Base-by-base conservation (phyloP, 2,113 vertebrate genomes). In the Megalops atlanticus region DNA sequence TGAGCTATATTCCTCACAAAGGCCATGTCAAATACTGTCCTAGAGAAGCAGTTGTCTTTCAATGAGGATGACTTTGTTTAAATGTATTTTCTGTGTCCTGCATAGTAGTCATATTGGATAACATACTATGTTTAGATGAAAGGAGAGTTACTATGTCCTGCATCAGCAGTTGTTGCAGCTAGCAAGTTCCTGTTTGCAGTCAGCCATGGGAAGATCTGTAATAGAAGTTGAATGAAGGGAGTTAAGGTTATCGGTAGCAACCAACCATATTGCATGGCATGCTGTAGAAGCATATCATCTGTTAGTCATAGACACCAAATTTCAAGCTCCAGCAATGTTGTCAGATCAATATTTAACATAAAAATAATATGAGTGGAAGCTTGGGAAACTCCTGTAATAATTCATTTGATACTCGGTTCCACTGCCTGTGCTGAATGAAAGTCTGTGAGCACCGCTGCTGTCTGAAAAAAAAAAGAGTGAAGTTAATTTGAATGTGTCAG, bases 281-380 rank as follows among this genome's bases (percentile, higher is more conserved):
- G 11, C 58, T 31, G 58, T 0, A 64, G 58, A 64, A 31, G 6
- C 58, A 27, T 64, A 64, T 64, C 24, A n/a, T 10, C 58, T 64
- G 58, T 8, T 64, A 64, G 21, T 64, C 58, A 64, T 64, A 64
- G 24, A 64, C 58, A 64, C 58, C 58, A 64, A 64, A 45, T 64
- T n/a, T 64, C 58, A 64, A 31, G 24, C 58, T 31, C 58, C n/a
- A 31, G 58, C 58, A 64, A 27, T 64, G 31, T 64, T 24, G 6
- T 64, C 58, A 64, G 58, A 64, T 64, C 58, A 64, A n/a, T 31
- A 64, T 64, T 24, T 64, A n/a, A 64, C 58, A 64, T 24, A 64
- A 64, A 45, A 64, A 24, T 64, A 64, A 64, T 64, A 64, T 64
- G 24, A 31, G 58, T n/a, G 11, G 31, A 64, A 64, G 58, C 58